These are phyloP conservation scores for Halocaridina rubra DNA, from an alignment of 2,888 invertebrate species.

Conservation along the genomic window DNA sequence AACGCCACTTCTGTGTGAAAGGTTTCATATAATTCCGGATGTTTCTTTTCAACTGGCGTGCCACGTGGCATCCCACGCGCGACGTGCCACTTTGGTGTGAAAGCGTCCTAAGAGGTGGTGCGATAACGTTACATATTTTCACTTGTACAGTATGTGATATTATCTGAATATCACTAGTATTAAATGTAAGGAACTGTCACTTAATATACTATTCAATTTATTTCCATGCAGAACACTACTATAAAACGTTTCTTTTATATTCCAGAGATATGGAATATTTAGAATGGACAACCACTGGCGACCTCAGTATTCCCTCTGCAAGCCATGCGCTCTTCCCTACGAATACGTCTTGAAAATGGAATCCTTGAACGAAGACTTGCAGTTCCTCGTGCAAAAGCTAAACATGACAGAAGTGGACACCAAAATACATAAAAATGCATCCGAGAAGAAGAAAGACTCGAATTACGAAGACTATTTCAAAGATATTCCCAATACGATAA, in stretches of 20 bases:
- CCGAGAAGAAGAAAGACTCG: not conserved
- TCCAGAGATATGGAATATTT: not conserved
- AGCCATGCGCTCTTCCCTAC: not conserved
- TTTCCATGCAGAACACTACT: not conserved
- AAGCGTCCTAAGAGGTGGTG: no score
- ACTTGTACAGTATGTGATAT: no score
- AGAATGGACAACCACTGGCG: not conserved
- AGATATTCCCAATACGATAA: not conserved
- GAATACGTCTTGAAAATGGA: not conserved
- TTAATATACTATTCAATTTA: not conserved
- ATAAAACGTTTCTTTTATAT: not conserved
- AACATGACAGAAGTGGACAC: not conserved
- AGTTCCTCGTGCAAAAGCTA: not conserved
- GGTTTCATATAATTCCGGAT: no score
- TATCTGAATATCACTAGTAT: no score
- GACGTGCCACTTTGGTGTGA: no score
- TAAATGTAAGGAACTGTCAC: not conserved
- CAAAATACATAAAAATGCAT: not conserved
- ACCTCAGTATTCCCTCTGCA: not conserved
- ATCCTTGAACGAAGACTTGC: not conserved
- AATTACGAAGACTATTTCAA: not conserved
- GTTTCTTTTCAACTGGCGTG: no score
- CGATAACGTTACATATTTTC: no score
- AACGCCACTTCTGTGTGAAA: no score
- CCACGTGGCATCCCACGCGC: no score